Evolutionary conservation across 2,797 vertebrate species (phyloP).

Genomic region (Danio tinwini): DNA sequence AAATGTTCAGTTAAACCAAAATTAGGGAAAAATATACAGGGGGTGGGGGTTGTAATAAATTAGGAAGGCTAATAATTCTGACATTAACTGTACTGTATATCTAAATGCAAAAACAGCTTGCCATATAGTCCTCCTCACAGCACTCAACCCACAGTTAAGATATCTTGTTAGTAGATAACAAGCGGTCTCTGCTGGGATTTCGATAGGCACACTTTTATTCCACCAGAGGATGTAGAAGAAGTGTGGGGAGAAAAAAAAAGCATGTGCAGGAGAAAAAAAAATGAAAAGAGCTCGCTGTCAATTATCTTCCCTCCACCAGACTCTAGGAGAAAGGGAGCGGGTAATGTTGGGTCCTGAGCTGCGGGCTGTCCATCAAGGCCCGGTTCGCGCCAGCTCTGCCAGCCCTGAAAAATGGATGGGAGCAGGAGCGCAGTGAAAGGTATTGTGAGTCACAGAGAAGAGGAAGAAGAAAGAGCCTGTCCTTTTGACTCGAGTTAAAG

Average conservation of each 20-base stretch:
- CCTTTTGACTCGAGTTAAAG: constrained; percentile 31
- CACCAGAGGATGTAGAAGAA: constrained; percentile 52
- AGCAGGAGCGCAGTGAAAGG: constrained; percentile 46
- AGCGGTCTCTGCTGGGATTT: constrained; percentile 61
- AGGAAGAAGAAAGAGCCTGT: constrained; percentile 1
- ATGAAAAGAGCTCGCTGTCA: constrained; percentile 51
- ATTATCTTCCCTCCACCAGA: constrained; percentile 40
- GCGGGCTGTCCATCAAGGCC: constrained; percentile 52
- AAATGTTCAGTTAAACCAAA: too few species aligned
- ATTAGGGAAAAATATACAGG: too few species aligned
- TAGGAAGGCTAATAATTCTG: too few species aligned
- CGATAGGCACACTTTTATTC: constrained; percentile 58
- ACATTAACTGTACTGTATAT: too few species aligned
- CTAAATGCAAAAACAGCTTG: constrained; percentile 14
- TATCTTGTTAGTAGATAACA: constrained; percentile 65
- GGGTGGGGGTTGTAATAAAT: too few species aligned
- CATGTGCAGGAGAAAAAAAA: not conserved
- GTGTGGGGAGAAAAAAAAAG: constrained; percentile 27
- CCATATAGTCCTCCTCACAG: constrained; percentile 19
- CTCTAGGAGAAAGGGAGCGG: constrained; percentile 39
- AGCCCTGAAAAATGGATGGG: constrained; percentile 47
- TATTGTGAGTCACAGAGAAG: constrained; percentile 39
- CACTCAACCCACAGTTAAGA: constrained; percentile 64
- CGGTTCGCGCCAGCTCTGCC: constrained; percentile 21
- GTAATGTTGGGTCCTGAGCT: constrained; percentile 45